phyloP scores from a whole-genome alignment of 1,140 invertebrate species.

The Colletes gigas region DNA sequence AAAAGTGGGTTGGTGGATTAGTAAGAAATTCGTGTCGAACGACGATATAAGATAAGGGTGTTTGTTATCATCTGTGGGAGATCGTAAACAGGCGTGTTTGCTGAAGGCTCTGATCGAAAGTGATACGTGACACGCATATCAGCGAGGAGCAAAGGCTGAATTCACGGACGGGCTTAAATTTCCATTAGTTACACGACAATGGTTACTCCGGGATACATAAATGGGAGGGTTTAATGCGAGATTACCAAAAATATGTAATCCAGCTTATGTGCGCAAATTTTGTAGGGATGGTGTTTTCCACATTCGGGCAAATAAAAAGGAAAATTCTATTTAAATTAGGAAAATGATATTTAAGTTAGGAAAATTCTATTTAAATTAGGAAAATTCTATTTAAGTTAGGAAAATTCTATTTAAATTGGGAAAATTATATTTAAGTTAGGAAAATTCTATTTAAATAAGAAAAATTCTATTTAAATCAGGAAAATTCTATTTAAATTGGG shows the following conservation, averaged over 20 bases:
- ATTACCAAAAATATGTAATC: constrained; percentile 52
- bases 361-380: no score
- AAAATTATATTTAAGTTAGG: no score
- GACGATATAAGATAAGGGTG: constrained; percentile 61
- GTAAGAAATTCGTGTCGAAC: constrained; percentile 37
- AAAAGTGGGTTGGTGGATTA: constrained; percentile 50
- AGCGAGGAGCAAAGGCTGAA: constrained; percentile 71
- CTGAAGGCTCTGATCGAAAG: constrained; percentile 72
- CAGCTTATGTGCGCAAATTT: constrained; percentile 15
- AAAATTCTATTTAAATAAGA: no score
- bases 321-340: no score
- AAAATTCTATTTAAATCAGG: no score
- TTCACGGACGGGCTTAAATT: constrained; percentile 76
- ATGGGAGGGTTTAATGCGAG: constrained; percentile 45
- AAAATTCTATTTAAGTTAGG: no score
- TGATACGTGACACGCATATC: constrained; percentile 80
- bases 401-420: no score
- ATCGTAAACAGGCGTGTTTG: constrained; percentile 79
- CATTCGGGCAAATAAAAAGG: not conserved
- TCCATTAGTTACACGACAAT: constrained; percentile 79
- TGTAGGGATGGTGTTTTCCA: not conserved
- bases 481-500: no score
- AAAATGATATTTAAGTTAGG: no score
- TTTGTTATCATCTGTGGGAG: constrained; percentile 75
- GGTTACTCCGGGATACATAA: constrained; percentile 74